These are phyloP conservation scores for Zeugodacus cucurbitae DNA, from an alignment of 1,140 invertebrate species.

Conservation along the genomic window DNA sequence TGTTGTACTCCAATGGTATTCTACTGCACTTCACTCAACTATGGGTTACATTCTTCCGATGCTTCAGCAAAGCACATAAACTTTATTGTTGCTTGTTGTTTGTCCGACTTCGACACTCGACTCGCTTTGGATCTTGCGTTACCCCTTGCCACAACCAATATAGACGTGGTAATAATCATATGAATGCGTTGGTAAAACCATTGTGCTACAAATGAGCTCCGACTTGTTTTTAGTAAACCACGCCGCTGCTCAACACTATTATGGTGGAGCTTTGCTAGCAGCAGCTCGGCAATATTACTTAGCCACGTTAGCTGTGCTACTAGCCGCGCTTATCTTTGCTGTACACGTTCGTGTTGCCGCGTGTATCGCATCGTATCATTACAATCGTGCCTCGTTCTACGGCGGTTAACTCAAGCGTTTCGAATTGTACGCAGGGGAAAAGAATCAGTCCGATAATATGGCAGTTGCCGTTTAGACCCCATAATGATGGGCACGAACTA, in stretches of 20 bases:
- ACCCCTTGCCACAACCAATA: neutral
- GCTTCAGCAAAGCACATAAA: neutral
- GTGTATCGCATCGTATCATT: neutral
- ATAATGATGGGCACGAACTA: constrained; percentile 32
- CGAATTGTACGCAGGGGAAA: neutral
- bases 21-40: neutral
- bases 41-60: neutral
- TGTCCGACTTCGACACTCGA: neutral
- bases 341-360: neutral
- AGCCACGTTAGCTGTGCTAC: neutral
- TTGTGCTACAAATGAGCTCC: neutral
- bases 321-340: neutral
- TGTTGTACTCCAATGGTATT: neutral
- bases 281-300: neutral
- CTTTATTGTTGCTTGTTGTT: neutral
- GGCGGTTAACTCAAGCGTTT: constrained; percentile 6
- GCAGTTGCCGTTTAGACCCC: neutral
- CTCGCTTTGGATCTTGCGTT: neutral
- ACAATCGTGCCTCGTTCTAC: neutral
- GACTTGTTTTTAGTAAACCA: constrained; percentile 28
- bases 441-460: neutral
- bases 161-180: constrained; percentile 5
- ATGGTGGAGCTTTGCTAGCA: neutral
- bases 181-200: neutral
- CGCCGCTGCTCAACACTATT: neutral